These are phyloP conservation scores for Leucophenga varia DNA, from an alignment of 1,140 invertebrate species.

Conservation along the genomic window DNA sequence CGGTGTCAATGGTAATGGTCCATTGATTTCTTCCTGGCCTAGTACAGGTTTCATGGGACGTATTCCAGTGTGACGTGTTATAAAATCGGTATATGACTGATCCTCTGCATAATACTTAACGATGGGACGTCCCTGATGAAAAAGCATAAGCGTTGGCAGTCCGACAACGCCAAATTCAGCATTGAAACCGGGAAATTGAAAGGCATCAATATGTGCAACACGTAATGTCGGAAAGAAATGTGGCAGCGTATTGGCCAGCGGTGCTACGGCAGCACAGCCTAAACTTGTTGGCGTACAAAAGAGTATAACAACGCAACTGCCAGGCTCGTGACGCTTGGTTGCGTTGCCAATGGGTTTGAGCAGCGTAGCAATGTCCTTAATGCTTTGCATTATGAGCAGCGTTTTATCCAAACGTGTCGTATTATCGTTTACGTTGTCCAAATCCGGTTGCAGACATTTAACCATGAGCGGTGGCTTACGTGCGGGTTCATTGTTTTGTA, in stretches of 20 bases:
- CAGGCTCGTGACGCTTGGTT: slow-evolving; percentile 59
- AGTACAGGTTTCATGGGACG: slow-evolving; percentile 65
- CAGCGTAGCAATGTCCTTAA: slow-evolving; percentile 51
- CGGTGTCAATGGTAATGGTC: slow-evolving; percentile 84
- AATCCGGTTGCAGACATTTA: slow-evolving; percentile 37
- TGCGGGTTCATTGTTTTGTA: neutral
- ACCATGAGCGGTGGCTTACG: slow-evolving; percentile 41
- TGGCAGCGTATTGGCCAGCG: slow-evolving; percentile 85
- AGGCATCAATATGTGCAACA: slow-evolving; percentile 87
- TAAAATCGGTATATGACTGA: slow-evolving; percentile 78
- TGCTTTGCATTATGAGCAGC: slow-evolving; percentile 36
- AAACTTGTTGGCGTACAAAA: slow-evolving; percentile 90
- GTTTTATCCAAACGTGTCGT: slow-evolving; percentile 9
- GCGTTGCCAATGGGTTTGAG: slow-evolving; percentile 57
- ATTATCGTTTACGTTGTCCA: slow-evolving; percentile 2
- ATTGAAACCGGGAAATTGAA: slow-evolving; percentile 82
- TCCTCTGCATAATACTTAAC: slow-evolving; percentile 85
- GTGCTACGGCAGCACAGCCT: slow-evolving; percentile 85
- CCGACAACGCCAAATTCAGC: slow-evolving; percentile 93
- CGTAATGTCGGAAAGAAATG: slow-evolving; percentile 79
- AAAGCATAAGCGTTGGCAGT: slow-evolving; percentile 87
- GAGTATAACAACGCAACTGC: slow-evolving; percentile 78
- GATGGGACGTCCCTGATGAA: slow-evolving; percentile 87
- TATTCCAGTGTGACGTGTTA: slow-evolving; percentile 77
- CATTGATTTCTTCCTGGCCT: slow-evolving; percentile 74